Base-by-base conservation (phyloP, 2,888 invertebrate species). In the Cistogaster globosa region DNA sequence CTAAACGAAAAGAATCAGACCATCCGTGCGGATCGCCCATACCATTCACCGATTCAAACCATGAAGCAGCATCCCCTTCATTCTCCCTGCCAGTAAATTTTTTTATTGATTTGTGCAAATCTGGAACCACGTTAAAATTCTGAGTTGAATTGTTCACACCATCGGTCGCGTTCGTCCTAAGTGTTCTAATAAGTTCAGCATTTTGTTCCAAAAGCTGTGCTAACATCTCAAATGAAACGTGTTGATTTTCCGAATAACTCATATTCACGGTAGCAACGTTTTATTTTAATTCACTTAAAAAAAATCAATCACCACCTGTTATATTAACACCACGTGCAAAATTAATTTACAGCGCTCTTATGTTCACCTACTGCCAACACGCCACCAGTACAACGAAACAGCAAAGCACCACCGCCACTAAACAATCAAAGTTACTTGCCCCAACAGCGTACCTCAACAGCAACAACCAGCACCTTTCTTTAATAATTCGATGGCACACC, bases 1-100 rank as follows among this genome's bases (percentile, higher is more conserved):
- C 69, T 2, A 69, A 26, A 20, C 69, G 69, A 69, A 69, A 69
- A 36, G 69, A 69, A 22, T 69, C 69, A 14, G 69, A 69, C 69
- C 69, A 69, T n/a, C n/a, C n/a, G 18, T 45, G 69, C 22, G 57
- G 57, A 36, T 20, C 14, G 12, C 45, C 14, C 45, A 45, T 45
- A 45, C 45, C 14, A 11, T 45, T 45, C 12, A 45, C 12, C 14
- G 45, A 45, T 45, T 45, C 45, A 12, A 45, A 45, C 45, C 45
- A 45, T 12, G 45, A 45, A 45, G 45, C 45, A 45, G 45, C 45
- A 45, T 69, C 55, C 9, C 42, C 38, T 62, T 62, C 42, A 20
- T 18, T 42, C 14, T 20, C 62, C 38, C 42, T 42, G 3, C 62
- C 62, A 20, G 12, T 62, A 2, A n/a, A 62, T 48, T 26, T 45